Evolutionary conservation across 2,888 invertebrate species (phyloP).

Genomic region (Alloscopus bannaensis): DNA sequence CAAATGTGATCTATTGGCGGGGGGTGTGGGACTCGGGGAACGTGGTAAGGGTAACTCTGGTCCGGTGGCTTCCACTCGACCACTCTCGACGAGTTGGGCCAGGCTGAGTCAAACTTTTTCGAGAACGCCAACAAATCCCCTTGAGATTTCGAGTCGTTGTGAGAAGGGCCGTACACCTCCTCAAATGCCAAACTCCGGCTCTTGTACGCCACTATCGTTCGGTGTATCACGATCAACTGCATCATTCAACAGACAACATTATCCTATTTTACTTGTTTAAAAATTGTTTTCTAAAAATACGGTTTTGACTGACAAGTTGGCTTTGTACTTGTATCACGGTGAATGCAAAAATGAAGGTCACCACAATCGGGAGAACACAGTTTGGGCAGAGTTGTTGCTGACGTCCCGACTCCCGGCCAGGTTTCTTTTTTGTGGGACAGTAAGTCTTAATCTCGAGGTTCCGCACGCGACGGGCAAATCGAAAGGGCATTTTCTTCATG

Average conservation of each 20-base stretch:
- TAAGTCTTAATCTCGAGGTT: conserved; percentile 65
- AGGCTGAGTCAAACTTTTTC: conserved; percentile 63
- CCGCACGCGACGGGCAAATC: conserved; percentile 63
- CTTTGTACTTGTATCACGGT: conserved; percentile 65
- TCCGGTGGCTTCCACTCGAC: conserved; percentile 54
- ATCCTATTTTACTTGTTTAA: neutral
- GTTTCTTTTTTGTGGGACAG: conserved; percentile 59
- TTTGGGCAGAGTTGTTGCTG: conserved; percentile 59
- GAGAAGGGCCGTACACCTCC: conserved; percentile 65
- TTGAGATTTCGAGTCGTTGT: conserved; percentile 62
- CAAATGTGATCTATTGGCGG: conserved; percentile 60
- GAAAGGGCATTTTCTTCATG: conserved; percentile 60
- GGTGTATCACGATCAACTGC: conserved; percentile 69
- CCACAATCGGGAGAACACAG: conserved; percentile 69
- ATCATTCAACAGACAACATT: conserved; percentile 4
- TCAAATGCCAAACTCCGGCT: conserved; percentile 65
- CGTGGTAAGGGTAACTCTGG: conserved; percentile 66
- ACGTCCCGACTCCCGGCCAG: neutral
- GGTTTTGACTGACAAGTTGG: neutral
- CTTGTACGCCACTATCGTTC: conserved; percentile 70
- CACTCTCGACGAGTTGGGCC: conserved; percentile 40
- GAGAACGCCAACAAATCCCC: conserved; percentile 66
- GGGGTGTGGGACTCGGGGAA: conserved; percentile 28
- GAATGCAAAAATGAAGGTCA: conserved; percentile 69
- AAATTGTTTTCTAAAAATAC: neutral